phyloP scores from a whole-genome alignment of 2,797 vertebrate genomes.

The Sarcoramphus papa region DNA sequence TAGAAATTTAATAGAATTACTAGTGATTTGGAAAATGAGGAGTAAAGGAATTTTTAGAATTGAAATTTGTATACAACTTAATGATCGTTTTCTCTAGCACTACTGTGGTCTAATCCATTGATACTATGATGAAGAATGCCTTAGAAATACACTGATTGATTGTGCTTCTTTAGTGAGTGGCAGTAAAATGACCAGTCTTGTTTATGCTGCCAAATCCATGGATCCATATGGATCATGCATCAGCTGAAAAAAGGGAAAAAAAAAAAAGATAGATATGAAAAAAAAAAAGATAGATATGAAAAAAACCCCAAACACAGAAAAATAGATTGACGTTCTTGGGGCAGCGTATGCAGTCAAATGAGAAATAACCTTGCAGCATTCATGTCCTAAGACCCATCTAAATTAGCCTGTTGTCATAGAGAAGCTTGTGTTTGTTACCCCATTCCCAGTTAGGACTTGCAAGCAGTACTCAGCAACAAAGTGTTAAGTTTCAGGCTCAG shows the following conservation, averaged over 20 bases:
- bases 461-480: neutral
- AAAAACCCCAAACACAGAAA: neutral
- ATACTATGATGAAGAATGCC: neutral
- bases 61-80: neutral
- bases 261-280: neutral
- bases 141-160: neutral
- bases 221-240: neutral
- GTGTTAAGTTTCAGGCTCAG: conserved; percentile 46
- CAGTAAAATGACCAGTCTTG: neutral
- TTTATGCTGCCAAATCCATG: neutral
- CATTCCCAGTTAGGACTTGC: neutral
- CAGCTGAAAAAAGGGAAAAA: neutral
- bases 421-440: neutral
- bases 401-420: neutral
- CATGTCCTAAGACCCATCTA: neutral
- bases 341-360: neutral
- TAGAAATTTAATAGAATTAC: neutral
- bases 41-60: neutral
- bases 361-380: neutral
- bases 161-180: neutral
- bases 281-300: neutral
- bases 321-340: accelerated
- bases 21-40: neutral
- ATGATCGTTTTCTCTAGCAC: neutral
- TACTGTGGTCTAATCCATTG: neutral